Percentiles rank a stretch among this genome's conserved stretches.
Evolutionary conservation across 2,888 invertebrate species (phyloP).

Genomic region (Napeogenes inachia): DNA sequence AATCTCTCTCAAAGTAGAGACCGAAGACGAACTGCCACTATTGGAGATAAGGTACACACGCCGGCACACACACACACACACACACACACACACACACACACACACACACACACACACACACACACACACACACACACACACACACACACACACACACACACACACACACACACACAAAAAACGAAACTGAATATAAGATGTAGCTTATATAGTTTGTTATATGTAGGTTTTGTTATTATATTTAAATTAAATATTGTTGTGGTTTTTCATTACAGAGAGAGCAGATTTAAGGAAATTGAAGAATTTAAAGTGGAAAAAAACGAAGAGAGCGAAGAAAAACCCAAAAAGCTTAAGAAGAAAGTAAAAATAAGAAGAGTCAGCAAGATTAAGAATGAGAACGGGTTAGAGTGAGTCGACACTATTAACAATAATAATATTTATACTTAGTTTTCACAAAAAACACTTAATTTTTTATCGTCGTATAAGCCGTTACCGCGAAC

Average conservation of each 20-base stretch:
- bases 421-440: not conserved
- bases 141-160: too few relatives aligned
- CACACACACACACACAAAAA: too few relatives aligned
- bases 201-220: too few relatives aligned
- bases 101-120: not conserved
- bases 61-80: not conserved
- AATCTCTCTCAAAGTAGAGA: not conserved
- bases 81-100: not conserved
- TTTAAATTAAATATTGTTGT: not conserved
- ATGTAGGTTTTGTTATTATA: too few relatives aligned
- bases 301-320: constrained; percentile 11
- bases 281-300: constrained; percentile 27
- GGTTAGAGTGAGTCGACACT: constrained; percentile 20
- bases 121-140: not conserved
- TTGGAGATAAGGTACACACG: constrained; percentile 48
- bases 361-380: constrained; percentile 22
- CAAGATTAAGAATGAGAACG: constrained; percentile 14
- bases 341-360: constrained; percentile 40
- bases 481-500: too few relatives aligned
- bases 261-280: constrained; percentile 22
- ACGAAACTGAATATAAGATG: too few relatives aligned
- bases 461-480: too few relatives aligned
- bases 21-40: constrained; percentile 53
- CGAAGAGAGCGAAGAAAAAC: constrained; percentile 41
- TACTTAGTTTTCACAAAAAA: too few relatives aligned